These are phyloP conservation scores for Platycnemis pennipes DNA, from an alignment of 2,888 invertebrate genomes.

Conservation along the genomic window DNA sequence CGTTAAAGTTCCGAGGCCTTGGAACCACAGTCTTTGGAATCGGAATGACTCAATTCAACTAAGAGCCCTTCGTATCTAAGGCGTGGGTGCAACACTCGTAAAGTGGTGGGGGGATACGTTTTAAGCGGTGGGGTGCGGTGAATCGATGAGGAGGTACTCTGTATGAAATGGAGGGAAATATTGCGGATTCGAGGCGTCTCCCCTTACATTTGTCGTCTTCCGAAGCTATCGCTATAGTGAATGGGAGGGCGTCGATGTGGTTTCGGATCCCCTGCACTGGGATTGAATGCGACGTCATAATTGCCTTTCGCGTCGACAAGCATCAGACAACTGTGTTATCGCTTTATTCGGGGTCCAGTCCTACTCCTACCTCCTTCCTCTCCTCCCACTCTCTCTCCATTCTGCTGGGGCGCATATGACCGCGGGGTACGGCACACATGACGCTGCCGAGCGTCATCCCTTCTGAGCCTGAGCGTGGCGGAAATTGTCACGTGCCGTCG, in stretches of 20 bases:
- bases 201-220: constrained; percentile 9
- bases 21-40: no score
- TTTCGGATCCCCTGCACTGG: neutral
- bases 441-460: neutral
- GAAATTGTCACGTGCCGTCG: no score
- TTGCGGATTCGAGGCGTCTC: neutral
- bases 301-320: neutral
- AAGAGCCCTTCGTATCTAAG: no score
- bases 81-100: no score
- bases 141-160: neutral
- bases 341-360: neutral
- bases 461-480: neutral
- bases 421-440: neutral
- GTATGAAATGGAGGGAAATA: neutral
- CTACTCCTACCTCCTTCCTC: no score
- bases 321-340: constrained; percentile 18
- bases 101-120: neutral
- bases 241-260: neutral
- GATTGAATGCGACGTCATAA: neutral
- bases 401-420: neutral
- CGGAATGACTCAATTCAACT: no score
- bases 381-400: no score
- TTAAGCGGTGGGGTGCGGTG: neutral
- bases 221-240: neutral
- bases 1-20: no score